These are phyloP conservation scores for Nemapogon koenigi DNA, from an alignment of 2,888 invertebrate species.

Conservation along the genomic window DNA sequence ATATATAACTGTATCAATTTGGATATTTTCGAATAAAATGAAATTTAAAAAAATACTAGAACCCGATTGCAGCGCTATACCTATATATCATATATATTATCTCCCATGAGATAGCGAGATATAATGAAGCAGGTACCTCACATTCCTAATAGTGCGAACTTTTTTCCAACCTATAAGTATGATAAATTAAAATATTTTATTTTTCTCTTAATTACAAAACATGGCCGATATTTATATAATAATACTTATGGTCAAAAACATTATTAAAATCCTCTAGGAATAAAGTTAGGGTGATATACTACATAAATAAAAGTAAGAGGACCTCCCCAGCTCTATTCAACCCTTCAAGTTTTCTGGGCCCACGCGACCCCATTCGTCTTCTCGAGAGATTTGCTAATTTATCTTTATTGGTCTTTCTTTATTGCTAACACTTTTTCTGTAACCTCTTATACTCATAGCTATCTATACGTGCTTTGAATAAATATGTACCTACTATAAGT, in stretches of 20 bases:
- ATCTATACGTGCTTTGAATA: too few relatives aligned
- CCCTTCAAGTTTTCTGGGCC: conserved; percentile 45
- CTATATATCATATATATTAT: too few relatives aligned
- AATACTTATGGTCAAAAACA: neutral
- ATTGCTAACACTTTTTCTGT: conserved; percentile 23
- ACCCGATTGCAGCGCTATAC: too few relatives aligned
- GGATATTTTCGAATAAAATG: neutral
- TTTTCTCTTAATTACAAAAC: neutral
- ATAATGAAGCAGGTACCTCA: too few relatives aligned
- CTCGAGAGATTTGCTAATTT: conserved; percentile 49
- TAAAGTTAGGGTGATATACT: neutral
- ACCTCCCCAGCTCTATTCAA: conserved; percentile 24
- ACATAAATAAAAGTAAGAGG: conserved; percentile 43
- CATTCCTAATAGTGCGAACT: too few relatives aligned
- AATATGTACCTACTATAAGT: too few relatives aligned
- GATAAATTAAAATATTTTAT: neutral
- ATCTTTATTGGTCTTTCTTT: conserved; percentile 52
- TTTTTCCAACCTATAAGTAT: too few relatives aligned
- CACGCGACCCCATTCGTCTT: conserved; percentile 46
- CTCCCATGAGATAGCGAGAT: too few relatives aligned
- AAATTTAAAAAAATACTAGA: neutral
- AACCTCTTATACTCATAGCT: conserved; percentile 1
- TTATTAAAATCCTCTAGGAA: conserved; percentile 4
- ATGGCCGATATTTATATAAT: neutral
- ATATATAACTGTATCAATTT: conserved; percentile 1